Evolutionary conservation across 2,888 invertebrate species (phyloP).

Genomic region (Drepanosiphum platanoidis): DNA sequence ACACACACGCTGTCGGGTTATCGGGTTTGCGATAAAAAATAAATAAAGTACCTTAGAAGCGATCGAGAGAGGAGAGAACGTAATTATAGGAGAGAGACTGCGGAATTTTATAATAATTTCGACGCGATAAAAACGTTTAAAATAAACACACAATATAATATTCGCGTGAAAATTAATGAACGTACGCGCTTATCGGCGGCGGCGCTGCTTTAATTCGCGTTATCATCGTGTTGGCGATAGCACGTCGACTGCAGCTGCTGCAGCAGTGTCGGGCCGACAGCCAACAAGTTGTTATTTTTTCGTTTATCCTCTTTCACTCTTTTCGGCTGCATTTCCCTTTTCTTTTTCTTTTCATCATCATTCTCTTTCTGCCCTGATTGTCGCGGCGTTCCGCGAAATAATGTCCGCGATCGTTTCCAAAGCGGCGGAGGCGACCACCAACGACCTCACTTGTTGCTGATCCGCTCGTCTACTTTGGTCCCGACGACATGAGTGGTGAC

Average conservation of each 20-base stretch:
- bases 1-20: not conserved
- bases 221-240: not conserved
- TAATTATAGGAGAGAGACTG: no score
- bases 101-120: no score
- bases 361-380: not conserved
- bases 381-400: not conserved
- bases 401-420: not conserved
- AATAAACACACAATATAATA: no score
- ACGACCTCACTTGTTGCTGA: not conserved
- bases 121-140: no score
- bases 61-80: no score
- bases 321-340: not conserved
- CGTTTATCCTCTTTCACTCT: not conserved
- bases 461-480: not conserved
- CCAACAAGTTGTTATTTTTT: constrained; percentile 48
- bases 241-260: no score
- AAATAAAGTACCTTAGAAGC: no score
- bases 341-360: not conserved
- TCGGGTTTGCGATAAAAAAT: not conserved
- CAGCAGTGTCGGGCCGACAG: no score
- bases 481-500: constrained; percentile 69
- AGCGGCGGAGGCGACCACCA: not conserved
- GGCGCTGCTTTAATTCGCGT: not conserved
- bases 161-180: no score
- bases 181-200: not conserved